Conservation (phyloP, 2,888 invertebrate genomes). For the Eupelmus urozonus region DNA sequence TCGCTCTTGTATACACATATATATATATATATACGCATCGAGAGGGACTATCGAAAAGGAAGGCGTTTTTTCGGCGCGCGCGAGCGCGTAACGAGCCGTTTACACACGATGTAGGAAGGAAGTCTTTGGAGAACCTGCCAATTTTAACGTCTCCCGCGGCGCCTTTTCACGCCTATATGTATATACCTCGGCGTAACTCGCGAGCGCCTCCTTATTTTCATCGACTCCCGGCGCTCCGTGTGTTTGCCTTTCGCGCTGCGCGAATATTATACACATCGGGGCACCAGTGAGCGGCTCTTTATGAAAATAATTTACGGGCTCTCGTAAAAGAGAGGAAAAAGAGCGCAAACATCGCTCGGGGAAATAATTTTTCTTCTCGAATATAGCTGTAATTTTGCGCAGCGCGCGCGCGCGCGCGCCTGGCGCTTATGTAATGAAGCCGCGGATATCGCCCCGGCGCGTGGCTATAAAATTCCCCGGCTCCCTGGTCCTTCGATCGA, state of each 20-base stretch:
- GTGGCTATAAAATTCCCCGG: constrained; percentile 11
- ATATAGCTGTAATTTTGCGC: constrained; percentile 28
- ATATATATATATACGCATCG: not conserved
- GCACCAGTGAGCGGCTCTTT: not conserved
- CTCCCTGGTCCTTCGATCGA: constrained; percentile 4
- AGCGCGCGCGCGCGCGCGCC: too few relatives aligned
- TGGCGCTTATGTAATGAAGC: constrained; percentile 27
- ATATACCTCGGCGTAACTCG: constrained; percentile 51
- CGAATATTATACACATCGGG: too few relatives aligned
- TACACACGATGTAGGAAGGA: not conserved
- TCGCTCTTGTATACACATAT: too few relatives aligned
- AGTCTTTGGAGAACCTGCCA: constrained; percentile 21
- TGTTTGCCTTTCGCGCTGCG: constrained; percentile 17
- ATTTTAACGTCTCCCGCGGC: constrained; percentile 55
- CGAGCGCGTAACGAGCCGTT: constrained; percentile 18
- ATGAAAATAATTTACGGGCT: constrained; percentile 49
- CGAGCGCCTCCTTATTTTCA: constrained; percentile 13
- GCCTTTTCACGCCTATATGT: constrained; percentile 43
- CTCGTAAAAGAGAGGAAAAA: constrained; percentile 21
- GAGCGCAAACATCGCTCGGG: constrained; percentile 29
- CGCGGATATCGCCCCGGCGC: not conserved
- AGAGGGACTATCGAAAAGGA: not conserved
- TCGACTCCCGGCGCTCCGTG: too few relatives aligned
- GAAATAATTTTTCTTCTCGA: constrained; percentile 37
- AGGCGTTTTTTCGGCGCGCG: constrained; percentile 12